phyloP scores from a whole-genome alignment of 2,113 vertebrate genomes.

The Erpornis zantholeuca region DNA sequence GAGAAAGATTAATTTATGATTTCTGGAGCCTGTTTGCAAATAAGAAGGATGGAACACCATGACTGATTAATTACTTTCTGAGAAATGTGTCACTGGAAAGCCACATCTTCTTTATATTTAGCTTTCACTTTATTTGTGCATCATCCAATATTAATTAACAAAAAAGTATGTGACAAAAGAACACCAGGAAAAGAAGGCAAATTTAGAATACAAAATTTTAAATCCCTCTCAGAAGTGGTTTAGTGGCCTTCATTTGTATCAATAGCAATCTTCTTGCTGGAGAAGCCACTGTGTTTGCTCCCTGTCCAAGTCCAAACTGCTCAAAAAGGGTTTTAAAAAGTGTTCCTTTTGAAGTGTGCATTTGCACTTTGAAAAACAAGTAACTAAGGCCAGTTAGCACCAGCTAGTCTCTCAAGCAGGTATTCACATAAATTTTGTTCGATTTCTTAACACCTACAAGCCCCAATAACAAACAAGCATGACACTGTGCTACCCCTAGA shows the following conservation, averaged over 20 bases:
- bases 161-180: neutral
- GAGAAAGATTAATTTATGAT: neutral
- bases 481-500: neutral
- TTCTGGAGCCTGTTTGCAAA: neutral
- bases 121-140: neutral
- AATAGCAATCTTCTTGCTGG: neutral
- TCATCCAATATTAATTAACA: neutral
- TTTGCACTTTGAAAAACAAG: neutral
- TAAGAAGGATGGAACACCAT: neutral
- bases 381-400: neutral
- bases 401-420: neutral
- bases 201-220: neutral
- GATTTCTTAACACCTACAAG: neutral
- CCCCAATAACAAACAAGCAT: neutral
- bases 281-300: neutral
- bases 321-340: neutral
- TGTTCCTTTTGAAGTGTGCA: neutral
- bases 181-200: neutral
- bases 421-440: neutral
- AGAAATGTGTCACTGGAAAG: neutral
- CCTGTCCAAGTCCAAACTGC: neutral
- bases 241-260: neutral
- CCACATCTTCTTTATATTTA: neutral
- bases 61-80: neutral
- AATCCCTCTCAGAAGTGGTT: neutral